phyloP scores from a whole-genome alignment of 2,113 vertebrate species.

The Zapornia atra region DNA sequence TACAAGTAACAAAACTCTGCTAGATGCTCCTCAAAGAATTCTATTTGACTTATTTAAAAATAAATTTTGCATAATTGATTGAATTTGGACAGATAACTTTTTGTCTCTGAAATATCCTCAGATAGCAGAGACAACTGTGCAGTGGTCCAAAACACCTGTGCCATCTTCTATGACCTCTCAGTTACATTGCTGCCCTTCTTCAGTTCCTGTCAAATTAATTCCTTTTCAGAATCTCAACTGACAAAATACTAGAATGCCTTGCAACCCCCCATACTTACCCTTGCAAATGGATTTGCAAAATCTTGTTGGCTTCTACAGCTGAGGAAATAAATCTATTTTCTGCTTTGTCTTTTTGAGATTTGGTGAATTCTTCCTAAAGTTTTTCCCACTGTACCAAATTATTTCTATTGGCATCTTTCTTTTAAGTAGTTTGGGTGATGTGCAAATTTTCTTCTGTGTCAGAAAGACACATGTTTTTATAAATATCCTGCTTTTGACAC shows the following conservation, averaged over 20 bases:
- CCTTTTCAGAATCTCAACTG: neutral
- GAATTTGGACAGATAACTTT: neutral
- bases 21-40: neutral
- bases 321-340: neutral
- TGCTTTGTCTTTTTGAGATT: neutral
- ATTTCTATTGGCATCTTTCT: neutral
- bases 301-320: neutral
- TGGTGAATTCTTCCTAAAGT: neutral
- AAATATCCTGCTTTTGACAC: neutral
- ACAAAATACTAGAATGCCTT: neutral
- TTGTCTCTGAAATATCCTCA: neutral
- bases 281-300: neutral
- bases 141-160: neutral
- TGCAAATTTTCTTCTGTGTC: neutral
- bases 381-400: neutral
- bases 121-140: neutral
- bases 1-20: neutral
- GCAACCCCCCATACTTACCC: accelerated
- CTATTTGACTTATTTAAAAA: neutral
- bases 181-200: neutral
- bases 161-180: neutral
- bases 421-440: neutral
- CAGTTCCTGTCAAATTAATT: neutral
- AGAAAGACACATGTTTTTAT: neutral
- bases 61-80: neutral